Conservation (phyloP, 2,888 invertebrate genomes). For the Eilema griseolum region DNA sequence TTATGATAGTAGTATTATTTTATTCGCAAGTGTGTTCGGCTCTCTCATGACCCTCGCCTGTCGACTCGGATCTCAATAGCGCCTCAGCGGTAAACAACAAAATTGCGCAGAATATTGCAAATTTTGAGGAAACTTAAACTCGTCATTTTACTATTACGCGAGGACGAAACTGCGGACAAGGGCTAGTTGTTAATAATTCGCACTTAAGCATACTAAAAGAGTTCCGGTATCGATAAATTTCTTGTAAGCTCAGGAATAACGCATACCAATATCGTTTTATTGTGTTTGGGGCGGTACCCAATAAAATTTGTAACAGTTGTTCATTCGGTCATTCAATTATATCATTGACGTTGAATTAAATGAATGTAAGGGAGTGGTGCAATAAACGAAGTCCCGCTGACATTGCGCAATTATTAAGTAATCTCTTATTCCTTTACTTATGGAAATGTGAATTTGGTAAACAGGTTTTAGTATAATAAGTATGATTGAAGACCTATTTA, state of each 20-base stretch:
- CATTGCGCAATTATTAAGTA: constrained; percentile 4
- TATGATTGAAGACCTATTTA: not conserved
- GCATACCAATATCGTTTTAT: constrained; percentile 22
- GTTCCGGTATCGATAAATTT: not conserved
- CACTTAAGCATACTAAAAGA: not conserved
- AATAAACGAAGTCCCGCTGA: constrained; percentile 31
- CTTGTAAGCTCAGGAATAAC: not conserved
- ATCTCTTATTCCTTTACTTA: not conserved
- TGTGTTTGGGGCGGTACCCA: constrained; percentile 28
- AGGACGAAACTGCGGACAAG: no score
- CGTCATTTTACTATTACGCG: no score
- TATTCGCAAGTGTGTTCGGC: no score
- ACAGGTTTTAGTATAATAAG: not conserved
- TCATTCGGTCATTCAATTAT: constrained; percentile 43
- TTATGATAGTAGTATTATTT: no score
- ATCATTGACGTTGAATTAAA: constrained; percentile 47
- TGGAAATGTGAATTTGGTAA: not conserved
- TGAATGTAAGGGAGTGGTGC: constrained; percentile 36
- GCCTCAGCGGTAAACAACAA: no score
- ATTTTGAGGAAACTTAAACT: no score
- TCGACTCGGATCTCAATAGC: no score
- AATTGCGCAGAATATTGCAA: no score
- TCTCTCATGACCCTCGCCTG: no score
- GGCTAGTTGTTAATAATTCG: no score
- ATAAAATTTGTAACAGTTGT: constrained; percentile 33